phyloP scores from a whole-genome alignment of 2,113 vertebrate species.

The Nerophis lumbriciformis region DNA sequence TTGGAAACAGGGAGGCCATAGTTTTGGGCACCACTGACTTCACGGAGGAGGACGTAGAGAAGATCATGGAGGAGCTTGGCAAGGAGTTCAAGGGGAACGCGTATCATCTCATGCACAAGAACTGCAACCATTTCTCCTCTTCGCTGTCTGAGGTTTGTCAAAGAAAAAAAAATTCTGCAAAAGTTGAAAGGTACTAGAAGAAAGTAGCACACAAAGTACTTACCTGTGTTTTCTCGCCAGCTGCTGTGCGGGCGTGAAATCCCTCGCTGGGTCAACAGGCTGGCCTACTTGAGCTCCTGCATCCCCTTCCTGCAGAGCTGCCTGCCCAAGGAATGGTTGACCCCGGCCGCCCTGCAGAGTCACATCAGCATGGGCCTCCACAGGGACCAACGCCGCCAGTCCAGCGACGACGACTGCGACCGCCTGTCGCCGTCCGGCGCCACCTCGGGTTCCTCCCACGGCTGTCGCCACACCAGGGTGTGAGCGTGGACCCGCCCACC shows the following conservation, averaged over 20 bases:
- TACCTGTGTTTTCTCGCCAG: conserved; percentile 47
- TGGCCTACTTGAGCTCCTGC: conserved; percentile 92
- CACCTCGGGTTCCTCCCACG: conserved; percentile 70
- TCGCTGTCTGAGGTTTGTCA: conserved; percentile 80
- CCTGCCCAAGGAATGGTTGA: conserved; percentile 89
- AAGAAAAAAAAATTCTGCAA: no score
- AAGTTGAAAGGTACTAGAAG: no score
- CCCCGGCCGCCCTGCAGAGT: conserved; percentile 87
- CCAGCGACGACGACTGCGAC: conserved; percentile 75
- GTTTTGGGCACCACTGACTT: conserved; percentile 87
- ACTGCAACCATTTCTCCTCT: conserved; percentile 88
- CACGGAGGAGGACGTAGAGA: conserved; percentile 84
- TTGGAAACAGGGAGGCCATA: conserved; percentile 79
- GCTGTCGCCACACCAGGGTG: conserved; percentile 85
- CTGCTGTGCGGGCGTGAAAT: conserved; percentile 86
- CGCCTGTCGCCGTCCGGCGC: conserved; percentile 44
- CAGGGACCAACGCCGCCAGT: conserved; percentile 79
- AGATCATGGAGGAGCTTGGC: conserved; percentile 89
- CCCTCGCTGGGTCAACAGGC: conserved; percentile 87
- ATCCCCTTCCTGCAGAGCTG: conserved; percentile 93
- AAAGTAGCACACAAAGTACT: no score
- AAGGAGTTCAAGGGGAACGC: conserved; percentile 86
- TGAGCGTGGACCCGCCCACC: conserved; percentile 50
- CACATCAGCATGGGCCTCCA: conserved; percentile 88
- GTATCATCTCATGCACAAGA: conserved; percentile 87